Percentiles rank a stretch among this genome's conserved stretches.
Conservation (phyloP, 2,888 invertebrate species). For the Drosophila longiperda region DNA sequence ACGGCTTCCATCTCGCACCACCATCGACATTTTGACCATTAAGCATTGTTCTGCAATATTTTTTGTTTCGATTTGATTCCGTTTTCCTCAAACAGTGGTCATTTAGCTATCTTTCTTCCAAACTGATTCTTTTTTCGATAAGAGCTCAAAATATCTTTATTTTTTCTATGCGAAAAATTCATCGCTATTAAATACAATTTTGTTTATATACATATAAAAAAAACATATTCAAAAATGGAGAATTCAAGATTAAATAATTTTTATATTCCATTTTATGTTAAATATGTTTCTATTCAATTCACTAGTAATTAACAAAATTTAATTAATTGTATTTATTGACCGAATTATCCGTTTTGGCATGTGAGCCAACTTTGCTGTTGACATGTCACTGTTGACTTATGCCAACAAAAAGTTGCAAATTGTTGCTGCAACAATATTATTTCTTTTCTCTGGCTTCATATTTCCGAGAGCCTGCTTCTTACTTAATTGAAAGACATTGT, state of each 20-base stretch:
- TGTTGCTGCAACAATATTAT: slow-evolving; percentile 7
- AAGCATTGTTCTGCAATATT: slow-evolving; percentile 17
- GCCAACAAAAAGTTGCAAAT: slow-evolving; percentile 18
- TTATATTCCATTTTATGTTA: too few species aligned
- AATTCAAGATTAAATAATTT: background rate
- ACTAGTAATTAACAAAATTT: background rate
- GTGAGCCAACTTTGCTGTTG: slow-evolving; percentile 35
- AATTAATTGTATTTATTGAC: background rate
- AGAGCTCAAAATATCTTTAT: background rate
- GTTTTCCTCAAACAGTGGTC: slow-evolving; percentile 16
- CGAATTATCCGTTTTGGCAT: slow-evolving; percentile 25
- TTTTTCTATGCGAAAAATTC: background rate
- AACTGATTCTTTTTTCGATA: background rate
- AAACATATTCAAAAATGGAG: background rate
- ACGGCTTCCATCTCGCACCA: slow-evolving; percentile 19
- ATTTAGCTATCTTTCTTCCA: background rate
- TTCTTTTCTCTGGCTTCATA: background rate
- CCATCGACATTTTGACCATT: slow-evolving; percentile 7
- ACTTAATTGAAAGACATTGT: slow-evolving; percentile 68
- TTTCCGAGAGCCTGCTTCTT: slow-evolving; percentile 10
- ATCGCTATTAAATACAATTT: background rate
- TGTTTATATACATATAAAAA: background rate
- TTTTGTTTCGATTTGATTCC: slow-evolving; percentile 33
- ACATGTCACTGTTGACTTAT: slow-evolving; percentile 42
- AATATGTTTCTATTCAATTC: background rate